These are phyloP conservation scores for Drosophila sulfurigaster DNA, from an alignment of 1,140 invertebrate genomes.

Conservation along the genomic window DNA sequence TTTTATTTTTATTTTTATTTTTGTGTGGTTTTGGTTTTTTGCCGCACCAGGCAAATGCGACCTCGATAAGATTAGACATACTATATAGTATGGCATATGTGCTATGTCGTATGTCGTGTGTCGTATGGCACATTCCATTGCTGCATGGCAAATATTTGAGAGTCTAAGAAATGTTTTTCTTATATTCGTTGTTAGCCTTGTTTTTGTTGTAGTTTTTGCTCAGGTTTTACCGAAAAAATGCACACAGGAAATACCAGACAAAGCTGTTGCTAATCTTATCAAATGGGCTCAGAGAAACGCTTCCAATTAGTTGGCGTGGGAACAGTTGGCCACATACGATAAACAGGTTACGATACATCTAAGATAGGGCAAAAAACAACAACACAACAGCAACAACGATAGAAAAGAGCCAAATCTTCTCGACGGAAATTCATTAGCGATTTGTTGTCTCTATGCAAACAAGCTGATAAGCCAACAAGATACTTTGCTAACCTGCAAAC, in stretches of 20 bases:
- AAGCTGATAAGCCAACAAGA: constrained; percentile 47
- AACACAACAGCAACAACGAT: neutral
- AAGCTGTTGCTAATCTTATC: constrained; percentile 72
- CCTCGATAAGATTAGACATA: constrained; percentile 81
- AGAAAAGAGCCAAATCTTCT: constrained; percentile 36
- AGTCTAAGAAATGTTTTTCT: constrained; percentile 42
- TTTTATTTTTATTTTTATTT: constrained; percentile 22
- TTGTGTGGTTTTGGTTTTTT: constrained; percentile 39
- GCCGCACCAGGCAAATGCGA: constrained; percentile 66
- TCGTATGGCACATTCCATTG: constrained; percentile 57
- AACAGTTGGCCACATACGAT: constrained; percentile 48
- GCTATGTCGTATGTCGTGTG: neutral
- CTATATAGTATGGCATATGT: constrained; percentile 13
- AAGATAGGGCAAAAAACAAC: constrained; percentile 34
- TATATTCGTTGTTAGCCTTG: constrained; percentile 14
- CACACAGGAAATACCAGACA: constrained; percentile 76
- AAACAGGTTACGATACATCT: constrained; percentile 60
- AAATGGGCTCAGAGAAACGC: constrained; percentile 51
- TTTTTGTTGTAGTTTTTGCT: constrained; percentile 31
- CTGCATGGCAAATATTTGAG: constrained; percentile 68
- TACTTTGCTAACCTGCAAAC: constrained; percentile 3
- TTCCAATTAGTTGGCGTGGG: constrained; percentile 72
- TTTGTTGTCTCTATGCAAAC: constrained; percentile 59
- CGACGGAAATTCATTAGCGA: constrained; percentile 63
- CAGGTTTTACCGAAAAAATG: constrained; percentile 67